A percentile compares a stretch with the other conserved stretches of the same genome.
These are phyloP conservation scores for Uloborus diversus DNA, from an alignment of 1,140 invertebrate genomes.

Conservation along the genomic window DNA sequence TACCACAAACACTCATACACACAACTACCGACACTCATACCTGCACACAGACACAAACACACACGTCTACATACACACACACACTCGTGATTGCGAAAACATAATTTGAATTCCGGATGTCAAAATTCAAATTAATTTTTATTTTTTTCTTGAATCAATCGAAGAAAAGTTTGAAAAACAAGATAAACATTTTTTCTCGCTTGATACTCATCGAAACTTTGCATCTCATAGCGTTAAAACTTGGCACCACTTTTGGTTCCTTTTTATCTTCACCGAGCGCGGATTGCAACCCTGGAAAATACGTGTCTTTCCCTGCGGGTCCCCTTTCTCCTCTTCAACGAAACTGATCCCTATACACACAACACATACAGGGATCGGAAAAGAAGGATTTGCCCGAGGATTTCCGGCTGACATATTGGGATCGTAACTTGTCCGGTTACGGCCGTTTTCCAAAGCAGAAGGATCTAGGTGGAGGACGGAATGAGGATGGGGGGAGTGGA, in stretches of 20 bases:
- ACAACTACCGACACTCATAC: no score
- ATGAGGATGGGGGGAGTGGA: not conserved
- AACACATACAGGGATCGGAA: slow-evolving; percentile 30
- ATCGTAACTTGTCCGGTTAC: slow-evolving; percentile 55
- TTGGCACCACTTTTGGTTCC: not conserved
- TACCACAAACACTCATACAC: no score
- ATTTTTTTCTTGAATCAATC: no score
- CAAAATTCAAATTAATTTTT: no score
- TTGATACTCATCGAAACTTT: no score
- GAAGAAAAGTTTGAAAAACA: no score
- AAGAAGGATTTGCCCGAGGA: slow-evolving; percentile 53
- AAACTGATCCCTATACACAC: slow-evolving; percentile 52
- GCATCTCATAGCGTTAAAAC: no score
- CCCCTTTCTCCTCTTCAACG: slow-evolving; percentile 21
- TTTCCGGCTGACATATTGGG: slow-evolving; percentile 55
- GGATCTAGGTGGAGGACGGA: not conserved
- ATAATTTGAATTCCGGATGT: no score
- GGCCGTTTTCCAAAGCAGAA: slow-evolving; percentile 19
- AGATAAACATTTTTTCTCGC: no score
- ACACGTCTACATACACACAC: no score
- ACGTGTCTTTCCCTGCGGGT: slow-evolving; percentile 34
- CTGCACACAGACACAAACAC: no score
- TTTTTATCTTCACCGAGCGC: not conserved
- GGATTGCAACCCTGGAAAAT: slow-evolving; percentile 47
- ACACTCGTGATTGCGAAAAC: no score